Percentiles rank a stretch among this genome's conserved stretches.
Evolutionary conservation across 2,888 invertebrate genomes (phyloP).

Genomic region (Apamea anceps): DNA sequence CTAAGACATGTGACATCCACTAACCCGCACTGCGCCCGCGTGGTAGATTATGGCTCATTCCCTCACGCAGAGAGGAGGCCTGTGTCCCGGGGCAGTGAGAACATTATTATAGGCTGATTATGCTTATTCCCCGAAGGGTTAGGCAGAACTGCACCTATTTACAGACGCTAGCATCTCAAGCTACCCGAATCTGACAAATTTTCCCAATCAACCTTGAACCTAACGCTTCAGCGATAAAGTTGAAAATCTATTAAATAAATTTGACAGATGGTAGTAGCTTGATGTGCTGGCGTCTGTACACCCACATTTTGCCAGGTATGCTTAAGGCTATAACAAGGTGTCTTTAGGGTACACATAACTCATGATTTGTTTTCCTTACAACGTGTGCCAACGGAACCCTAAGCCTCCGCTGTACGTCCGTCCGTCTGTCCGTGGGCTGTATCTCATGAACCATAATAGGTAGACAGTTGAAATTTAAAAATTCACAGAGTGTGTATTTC

Average conservation of each 20-base stretch:
- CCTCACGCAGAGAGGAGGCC: not conserved
- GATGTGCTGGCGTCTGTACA: too few relatives aligned
- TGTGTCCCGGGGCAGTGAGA: not conserved
- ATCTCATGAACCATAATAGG: not conserved
- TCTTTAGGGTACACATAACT: not conserved
- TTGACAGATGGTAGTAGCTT: too few relatives aligned
- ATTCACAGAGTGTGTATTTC: not conserved
- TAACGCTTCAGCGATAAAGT: too few relatives aligned
- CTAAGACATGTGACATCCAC: not conserved
- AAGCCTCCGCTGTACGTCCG: not conserved
- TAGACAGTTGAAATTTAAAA: not conserved
- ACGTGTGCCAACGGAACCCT: too few relatives aligned
- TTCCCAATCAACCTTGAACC: too few relatives aligned
- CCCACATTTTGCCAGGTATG: not conserved
- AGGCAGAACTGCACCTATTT: not conserved
- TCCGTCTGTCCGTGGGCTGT: not conserved
- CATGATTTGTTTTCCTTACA: not conserved
- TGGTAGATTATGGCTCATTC: not conserved
- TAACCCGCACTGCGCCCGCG: not conserved
- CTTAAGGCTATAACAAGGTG: not conserved
- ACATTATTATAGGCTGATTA: not conserved
- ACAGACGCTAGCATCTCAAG: too few relatives aligned
- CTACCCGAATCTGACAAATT: too few relatives aligned
- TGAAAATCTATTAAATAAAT: too few relatives aligned
- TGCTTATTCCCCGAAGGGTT: not conserved